Evolutionary conservation across 2,797 vertebrate species (phyloP).

Genomic region (Serranus cabrilla): DNA sequence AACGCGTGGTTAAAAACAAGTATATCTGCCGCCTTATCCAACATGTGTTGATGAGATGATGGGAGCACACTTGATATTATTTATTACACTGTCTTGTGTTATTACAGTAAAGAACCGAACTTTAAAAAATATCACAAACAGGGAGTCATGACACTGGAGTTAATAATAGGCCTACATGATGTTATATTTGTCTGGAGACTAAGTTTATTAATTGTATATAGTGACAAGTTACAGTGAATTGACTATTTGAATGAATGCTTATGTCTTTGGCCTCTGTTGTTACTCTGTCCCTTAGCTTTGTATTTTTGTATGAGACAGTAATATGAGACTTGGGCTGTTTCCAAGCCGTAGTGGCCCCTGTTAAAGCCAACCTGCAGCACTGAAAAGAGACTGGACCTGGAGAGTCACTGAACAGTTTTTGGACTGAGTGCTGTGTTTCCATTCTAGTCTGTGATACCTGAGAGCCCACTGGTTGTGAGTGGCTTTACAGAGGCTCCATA

Average conservation of each 20-base stretch:
- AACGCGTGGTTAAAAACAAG: no score
- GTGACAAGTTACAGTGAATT: neutral
- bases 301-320: slow-evolving; percentile 43
- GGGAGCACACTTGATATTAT: slow-evolving; percentile 67
- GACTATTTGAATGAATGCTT: slow-evolving; percentile 49
- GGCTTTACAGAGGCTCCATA: slow-evolving; percentile 49
- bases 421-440: slow-evolving; percentile 52
- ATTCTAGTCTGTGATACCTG: slow-evolving; percentile 41
- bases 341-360: slow-evolving; percentile 30
- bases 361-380: slow-evolving; percentile 50
- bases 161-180: slow-evolving; percentile 31
- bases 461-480: slow-evolving; percentile 47
- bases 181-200: slow-evolving; percentile 30
- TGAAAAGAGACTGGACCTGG: slow-evolving; percentile 42
- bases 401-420: slow-evolving; percentile 30
- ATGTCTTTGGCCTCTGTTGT: slow-evolving; percentile 23
- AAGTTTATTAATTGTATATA: slow-evolving; percentile 51
- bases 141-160: slow-evolving; percentile 81
- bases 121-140: slow-evolving; percentile 46
- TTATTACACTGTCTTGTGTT: slow-evolving; percentile 71
- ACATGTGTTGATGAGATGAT: slow-evolving; percentile 25
- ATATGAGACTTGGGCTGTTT: slow-evolving; percentile 56
- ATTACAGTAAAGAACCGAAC: slow-evolving; percentile 28
- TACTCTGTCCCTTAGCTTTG: slow-evolving; percentile 38
- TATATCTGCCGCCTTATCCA: neutral